These are phyloP conservation scores for Temnopleurus reevesii DNA, from an alignment of 53 echinoderm and acorn worm genomes.

Conservation along the genomic window DNA sequence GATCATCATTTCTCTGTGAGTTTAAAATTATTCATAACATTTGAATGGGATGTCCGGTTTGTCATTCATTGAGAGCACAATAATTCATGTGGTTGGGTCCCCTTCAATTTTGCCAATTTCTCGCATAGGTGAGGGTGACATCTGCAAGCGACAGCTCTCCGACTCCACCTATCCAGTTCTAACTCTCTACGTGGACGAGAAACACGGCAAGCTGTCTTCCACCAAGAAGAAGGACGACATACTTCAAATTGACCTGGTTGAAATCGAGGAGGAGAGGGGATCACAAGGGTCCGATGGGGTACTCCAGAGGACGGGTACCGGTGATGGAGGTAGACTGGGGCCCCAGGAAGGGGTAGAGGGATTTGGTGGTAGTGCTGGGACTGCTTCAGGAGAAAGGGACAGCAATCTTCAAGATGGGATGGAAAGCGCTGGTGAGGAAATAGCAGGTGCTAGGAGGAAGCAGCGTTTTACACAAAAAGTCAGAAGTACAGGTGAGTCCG, in stretches of 20 bases:
- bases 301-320: neutral
- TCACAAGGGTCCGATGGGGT: neutral
- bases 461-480: neutral
- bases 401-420: neutral
- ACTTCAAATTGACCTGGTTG: neutral
- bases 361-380: neutral
- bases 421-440: neutral
- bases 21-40: no score
- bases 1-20: no score
- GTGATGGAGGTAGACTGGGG: neutral
- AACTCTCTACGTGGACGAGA: constrained; percentile 50
- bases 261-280: constrained; percentile 33
- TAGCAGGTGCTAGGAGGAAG: neutral
- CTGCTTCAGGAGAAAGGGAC: neutral
- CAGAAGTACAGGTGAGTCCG: neutral
- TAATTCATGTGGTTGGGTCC: no score
- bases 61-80: no score
- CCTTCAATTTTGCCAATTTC: no score
- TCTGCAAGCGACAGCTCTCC: constrained; percentile 32
- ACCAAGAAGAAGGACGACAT: constrained; percentile 26
- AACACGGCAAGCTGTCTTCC: constrained; percentile 8
- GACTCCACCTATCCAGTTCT: constrained; percentile 39
- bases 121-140: neutral
- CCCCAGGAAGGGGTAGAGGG: neutral
- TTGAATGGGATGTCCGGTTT: no score